These are phyloP conservation scores for Hemitrygon akajei DNA, from an alignment of 2,797 vertebrate genomes.

Conservation along the genomic window DNA sequence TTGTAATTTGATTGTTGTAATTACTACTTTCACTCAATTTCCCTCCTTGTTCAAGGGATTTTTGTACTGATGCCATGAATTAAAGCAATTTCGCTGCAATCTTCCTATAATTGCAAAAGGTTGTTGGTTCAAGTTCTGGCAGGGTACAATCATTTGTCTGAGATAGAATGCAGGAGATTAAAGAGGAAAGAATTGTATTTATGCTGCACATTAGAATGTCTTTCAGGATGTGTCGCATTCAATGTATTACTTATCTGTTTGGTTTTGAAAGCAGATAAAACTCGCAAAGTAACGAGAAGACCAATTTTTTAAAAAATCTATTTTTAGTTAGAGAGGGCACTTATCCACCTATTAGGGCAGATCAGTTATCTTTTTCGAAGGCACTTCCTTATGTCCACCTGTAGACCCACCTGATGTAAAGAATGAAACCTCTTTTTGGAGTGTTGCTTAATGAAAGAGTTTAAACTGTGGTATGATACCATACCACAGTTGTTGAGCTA, in stretches of 20 bases:
- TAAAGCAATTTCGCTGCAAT: constrained; percentile 11
- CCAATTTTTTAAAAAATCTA: neutral
- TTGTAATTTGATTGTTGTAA: constrained; percentile 29
- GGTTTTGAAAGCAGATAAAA: neutral
- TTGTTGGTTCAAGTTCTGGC: neutral
- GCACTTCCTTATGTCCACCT: neutral
- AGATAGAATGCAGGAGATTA: neutral
- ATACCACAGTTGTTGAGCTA: too few relatives aligned
- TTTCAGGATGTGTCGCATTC: neutral
- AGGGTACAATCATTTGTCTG: neutral
- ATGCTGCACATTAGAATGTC: neutral
- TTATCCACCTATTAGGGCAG: neutral
- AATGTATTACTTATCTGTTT: neutral
- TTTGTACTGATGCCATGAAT: constrained; percentile 8
- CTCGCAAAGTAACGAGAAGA: neutral
- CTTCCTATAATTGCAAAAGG: neutral
- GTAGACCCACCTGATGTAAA: neutral
- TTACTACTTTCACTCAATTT: constrained; percentile 11
- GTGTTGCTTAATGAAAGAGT: neutral
- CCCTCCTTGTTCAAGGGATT: neutral
- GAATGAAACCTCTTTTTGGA: neutral
- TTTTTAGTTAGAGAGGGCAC: neutral
- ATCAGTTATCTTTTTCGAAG: neutral
- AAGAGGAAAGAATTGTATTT: neutral
- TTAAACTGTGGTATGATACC: too few relatives aligned